A percentile compares a stretch with the other conserved stretches of the same genome.
These are phyloP conservation scores for Lasius platythorax DNA, from an alignment of 2,888 invertebrate species.

Conservation along the genomic window DNA sequence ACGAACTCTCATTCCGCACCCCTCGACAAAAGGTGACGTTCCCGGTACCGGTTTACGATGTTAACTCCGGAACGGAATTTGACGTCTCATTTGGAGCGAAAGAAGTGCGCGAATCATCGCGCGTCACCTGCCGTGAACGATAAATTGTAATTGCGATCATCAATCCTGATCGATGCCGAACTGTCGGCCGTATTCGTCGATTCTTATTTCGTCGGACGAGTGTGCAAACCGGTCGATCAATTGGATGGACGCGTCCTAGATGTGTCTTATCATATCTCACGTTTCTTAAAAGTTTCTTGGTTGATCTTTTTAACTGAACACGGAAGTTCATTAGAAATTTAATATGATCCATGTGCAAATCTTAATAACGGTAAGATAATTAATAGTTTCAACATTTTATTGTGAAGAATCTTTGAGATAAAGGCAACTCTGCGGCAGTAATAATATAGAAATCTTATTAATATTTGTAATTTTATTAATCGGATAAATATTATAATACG, in stretches of 20 bases:
- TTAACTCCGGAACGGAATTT: conserved; percentile 55
- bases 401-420: background rate
- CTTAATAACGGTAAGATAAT: conserved; percentile 27
- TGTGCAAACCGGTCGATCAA: conserved; percentile 11
- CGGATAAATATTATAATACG: background rate
- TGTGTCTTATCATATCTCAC: conserved; percentile 47
- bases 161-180: conserved; percentile 64
- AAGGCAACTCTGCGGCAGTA: background rate
- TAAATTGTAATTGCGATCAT: conserved; percentile 65
- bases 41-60: conserved; percentile 59
- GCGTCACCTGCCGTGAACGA: conserved; percentile 66
- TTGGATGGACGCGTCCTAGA: conserved; percentile 41
- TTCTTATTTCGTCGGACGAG: conserved; percentile 57
- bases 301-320: conserved; percentile 20
- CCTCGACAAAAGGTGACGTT: conserved; percentile 69
- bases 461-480: background rate
- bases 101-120: conserved; percentile 26
- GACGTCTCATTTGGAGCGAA: conserved; percentile 74
- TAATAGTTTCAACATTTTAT: background rate
- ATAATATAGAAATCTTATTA: background rate
- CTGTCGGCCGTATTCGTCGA: conserved; percentile 53
- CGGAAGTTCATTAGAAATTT: conserved; percentile 34
- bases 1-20: conserved; percentile 66
- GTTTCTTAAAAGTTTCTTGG: conserved; percentile 26
- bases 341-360: conserved; percentile 12